Evolutionary conservation across 1,140 invertebrate genomes (phyloP), one percentile per base, ranked within the genome.

Genomic region (Pteromalus puparum): DNA sequence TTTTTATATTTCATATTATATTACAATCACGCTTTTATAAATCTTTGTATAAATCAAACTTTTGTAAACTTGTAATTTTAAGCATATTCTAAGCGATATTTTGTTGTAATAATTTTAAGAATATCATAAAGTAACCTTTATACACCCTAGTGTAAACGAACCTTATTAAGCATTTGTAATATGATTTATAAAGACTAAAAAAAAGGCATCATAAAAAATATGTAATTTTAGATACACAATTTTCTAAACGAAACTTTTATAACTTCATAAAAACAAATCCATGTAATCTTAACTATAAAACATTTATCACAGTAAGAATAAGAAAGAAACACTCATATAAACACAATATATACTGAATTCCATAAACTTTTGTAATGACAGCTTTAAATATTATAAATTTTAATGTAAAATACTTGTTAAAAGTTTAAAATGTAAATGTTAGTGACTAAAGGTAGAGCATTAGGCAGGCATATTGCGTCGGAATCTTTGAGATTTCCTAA

Each of bases 1-100:
- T 74, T 76, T 79, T 79, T 73, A 79, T 84, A 84, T 74, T 73
- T 7, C 48, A 84, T 67, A 79, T 67, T 34, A 34, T 79, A 34
- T 28, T 48, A 77, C 26, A 61, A 67, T 48, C 18, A 12, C 26
- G 70, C 9, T 84, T 84, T 84, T 84, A 84, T 84, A 84, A 84
- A 84, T 42, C 46, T 84, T 80, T 81, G 83, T 81, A 81, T 84
- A 84, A 81, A 84, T 84, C 53, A 84, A 84, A 84, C 34, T 80
- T 80, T 80, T 84, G 77, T 84, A 84, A 80, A 84, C 83, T 84
- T 72, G 70, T 80, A 84, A 84, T 84, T 80, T 72, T 84, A 84
- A 84, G 82, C 42, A 24, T 77, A 77, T 46, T 38, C 3, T 78
- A 78, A 78, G 75, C 38, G 65, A 83, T 68, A 74, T 74, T 84